phyloP scores from a whole-genome alignment of 2,888 invertebrate species.

The Cephus runcator region DNA sequence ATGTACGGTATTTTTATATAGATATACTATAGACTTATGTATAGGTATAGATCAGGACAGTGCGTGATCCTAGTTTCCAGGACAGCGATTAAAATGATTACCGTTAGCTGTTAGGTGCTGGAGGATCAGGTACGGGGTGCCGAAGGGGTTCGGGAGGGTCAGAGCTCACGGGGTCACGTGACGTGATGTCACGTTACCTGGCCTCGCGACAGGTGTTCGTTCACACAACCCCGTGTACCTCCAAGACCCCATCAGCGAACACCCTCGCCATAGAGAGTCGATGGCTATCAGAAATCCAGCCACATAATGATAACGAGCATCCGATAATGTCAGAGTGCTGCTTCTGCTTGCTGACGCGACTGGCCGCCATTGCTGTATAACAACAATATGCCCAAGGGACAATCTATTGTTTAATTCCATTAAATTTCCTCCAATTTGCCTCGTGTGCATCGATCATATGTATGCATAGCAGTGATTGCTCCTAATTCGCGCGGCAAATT shows the following conservation, averaged over 20 bases:
- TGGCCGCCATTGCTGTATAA: background rate
- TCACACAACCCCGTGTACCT: slow-evolving; percentile 31
- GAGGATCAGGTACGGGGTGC: slow-evolving; percentile 11
- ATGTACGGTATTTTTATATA: background rate
- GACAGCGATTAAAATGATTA: slow-evolving; percentile 49
- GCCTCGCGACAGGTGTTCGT: slow-evolving; percentile 42
- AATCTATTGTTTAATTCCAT: background rate
- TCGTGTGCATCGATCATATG: background rate
- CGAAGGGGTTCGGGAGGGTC: slow-evolving; percentile 22
- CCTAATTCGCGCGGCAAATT: background rate
- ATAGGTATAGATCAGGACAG: slow-evolving; percentile 1
- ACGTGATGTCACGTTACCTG: slow-evolving; percentile 55
- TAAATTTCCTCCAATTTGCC: background rate
- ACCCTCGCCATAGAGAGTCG: slow-evolving; percentile 18
- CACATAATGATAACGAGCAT: slow-evolving; percentile 39
- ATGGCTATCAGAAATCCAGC: slow-evolving; percentile 38
- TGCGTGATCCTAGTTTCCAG: slow-evolving; percentile 35
- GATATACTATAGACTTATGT: background rate
- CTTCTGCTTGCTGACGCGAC: background rate
- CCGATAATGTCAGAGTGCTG: slow-evolving; percentile 16
- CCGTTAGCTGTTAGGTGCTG: slow-evolving; percentile 31
- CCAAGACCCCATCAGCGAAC: slow-evolving; percentile 20
- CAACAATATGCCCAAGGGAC: background rate
- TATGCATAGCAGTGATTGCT: background rate
- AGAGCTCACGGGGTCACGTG: slow-evolving; percentile 40